Base-by-base conservation (phyloP, 1,140 invertebrate genomes). In the Acarapis woodi region DNA sequence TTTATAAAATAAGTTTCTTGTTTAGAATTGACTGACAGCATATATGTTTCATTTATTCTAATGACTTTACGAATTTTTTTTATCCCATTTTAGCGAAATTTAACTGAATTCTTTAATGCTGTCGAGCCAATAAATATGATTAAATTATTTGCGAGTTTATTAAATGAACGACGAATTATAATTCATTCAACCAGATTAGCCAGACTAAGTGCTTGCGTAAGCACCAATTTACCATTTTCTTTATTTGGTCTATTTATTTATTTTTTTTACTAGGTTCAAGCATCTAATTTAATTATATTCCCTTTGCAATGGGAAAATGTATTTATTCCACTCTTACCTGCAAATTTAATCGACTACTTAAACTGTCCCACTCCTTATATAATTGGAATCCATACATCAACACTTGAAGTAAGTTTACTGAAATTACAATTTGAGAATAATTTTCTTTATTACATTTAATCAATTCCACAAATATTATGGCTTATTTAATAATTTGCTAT, bases 291-390 rank as follows among this genome's bases (percentile, higher is more conserved):
- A 39, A 66, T 90, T 22, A 66, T 94, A 21, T 93, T 88, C 58
- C 87, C 87, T 3, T 88, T 94, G 80, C 71, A 73, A 45, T 94
- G 87, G 85, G 85, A 94, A 54, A 82, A 93, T 50, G 80, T 94
- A 49, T 93, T 79, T 51, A 93, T 94, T 54, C 83, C 87, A 21
- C 71, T 88, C 43, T 53, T 94, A 42, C 83, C 85, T 14, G 62
- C 68, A 47, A 66, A 71, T 46, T 63, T 93, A 25, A 68, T 77
- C 39, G 83, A 90, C 57, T 88, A 88, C 59, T 60, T 90, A 42
- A 54, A 53, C 49, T 80, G 82, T 6, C 82, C 80, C 1, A 88
- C 88, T 79, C 83, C 83, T 39, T 93, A 77, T 62, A 59, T 90
- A 8, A 87, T 93, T 51, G 85, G 87, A 34, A 76, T 90, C 26